phyloP scores from a whole-genome alignment of 2,888 invertebrate species.

The Idaea dimidiata region DNA sequence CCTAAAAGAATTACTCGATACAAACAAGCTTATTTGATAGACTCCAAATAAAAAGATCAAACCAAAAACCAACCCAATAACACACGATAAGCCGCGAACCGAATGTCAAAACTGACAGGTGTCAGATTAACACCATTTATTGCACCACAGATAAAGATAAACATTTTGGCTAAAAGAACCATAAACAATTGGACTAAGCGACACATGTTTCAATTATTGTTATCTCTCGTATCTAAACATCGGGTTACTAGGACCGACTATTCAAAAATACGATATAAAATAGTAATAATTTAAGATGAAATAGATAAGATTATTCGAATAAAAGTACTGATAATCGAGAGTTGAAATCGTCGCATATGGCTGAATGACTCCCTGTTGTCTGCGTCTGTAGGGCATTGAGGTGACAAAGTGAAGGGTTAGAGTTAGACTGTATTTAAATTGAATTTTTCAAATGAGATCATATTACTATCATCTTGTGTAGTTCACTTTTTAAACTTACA shows the following conservation, averaged over 20 bases:
- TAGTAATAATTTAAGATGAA: slow-evolving; percentile 10
- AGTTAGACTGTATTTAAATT: slow-evolving; percentile 29
- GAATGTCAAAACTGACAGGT: slow-evolving; percentile 56
- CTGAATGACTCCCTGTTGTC: slow-evolving; percentile 44
- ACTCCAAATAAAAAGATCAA: not conserved
- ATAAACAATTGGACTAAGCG: slow-evolving; percentile 44
- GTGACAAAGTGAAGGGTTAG: slow-evolving; percentile 37
- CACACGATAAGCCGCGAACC: slow-evolving; percentile 15
- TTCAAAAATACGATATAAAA: not conserved
- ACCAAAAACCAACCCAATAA: slow-evolving; percentile 7
- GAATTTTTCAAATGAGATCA: slow-evolving; percentile 29
- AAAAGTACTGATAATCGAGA: slow-evolving; percentile 57
- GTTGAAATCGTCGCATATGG: slow-evolving; percentile 75
- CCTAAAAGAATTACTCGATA: too few species aligned
- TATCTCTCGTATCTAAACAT: slow-evolving; percentile 56
- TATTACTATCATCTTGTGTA: slow-evolving; percentile 3
- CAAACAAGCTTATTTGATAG: too few species aligned
- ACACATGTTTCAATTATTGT: slow-evolving; percentile 77
- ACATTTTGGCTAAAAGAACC: slow-evolving; percentile 45
- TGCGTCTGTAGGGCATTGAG: slow-evolving; percentile 28
- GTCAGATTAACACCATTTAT: slow-evolving; percentile 66
- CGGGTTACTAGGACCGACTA: not conserved
- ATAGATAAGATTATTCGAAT: slow-evolving; percentile 14
- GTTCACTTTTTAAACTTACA: not conserved
- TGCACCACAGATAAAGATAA: slow-evolving; percentile 50